Conservation (phyloP, 2,113 vertebrate species). For the Lathamus discolor region DNA sequence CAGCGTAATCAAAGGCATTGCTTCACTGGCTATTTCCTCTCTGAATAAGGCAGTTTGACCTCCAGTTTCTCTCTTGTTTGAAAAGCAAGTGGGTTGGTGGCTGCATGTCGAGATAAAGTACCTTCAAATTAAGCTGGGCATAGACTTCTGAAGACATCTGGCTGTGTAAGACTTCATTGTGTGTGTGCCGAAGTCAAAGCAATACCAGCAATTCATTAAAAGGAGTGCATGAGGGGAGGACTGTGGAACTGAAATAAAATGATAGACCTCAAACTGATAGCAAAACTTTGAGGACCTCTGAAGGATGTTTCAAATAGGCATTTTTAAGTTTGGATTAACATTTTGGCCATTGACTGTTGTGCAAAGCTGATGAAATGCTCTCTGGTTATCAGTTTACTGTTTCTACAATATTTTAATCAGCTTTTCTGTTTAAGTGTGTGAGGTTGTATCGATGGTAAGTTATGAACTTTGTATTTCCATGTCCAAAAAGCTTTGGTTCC, state of each 20-base stretch:
- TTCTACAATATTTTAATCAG: not conserved
- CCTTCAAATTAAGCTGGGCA: not conserved
- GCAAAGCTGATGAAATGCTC: not conserved
- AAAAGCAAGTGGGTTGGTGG: not conserved
- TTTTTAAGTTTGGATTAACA: not conserved
- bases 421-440: not conserved
- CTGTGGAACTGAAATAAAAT: not conserved
- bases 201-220: not conserved
- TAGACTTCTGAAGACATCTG: not conserved
- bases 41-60: not conserved
- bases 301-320: not conserved
- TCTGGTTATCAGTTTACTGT: not conserved
- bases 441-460: not conserved
- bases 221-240: not conserved
- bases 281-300: not conserved
- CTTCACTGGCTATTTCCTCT: conserved; percentile 36
- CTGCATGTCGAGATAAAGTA: conserved; percentile 23
- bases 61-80: conserved; percentile 1
- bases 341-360: not conserved
- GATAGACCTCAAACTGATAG: not conserved
- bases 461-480: not conserved
- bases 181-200: not conserved
- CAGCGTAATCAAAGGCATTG: conserved; percentile 1
- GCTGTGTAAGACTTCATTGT: not conserved
- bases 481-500: not conserved